These are phyloP conservation scores for Smittia aterrima DNA, from an alignment of 2,888 invertebrate genomes.

Conservation along the genomic window DNA sequence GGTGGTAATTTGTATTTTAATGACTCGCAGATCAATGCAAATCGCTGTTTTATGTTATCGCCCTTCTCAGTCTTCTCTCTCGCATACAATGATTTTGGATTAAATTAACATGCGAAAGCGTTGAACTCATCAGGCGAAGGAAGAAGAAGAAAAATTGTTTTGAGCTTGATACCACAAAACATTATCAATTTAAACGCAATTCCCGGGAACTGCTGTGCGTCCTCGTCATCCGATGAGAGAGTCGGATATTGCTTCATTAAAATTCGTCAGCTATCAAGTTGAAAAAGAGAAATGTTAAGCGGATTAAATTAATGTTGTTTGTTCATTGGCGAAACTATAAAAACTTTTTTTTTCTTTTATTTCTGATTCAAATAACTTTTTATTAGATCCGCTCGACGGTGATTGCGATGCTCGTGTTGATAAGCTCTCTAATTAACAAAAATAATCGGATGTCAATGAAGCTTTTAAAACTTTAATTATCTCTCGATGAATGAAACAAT, in stretches of 20 bases:
- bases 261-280: background rate
- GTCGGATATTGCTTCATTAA: background rate
- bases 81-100: too few relatives aligned
- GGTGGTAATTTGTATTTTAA: conserved; percentile 36
- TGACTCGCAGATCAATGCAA: conserved; percentile 20
- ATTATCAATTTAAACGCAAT: background rate
- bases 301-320: background rate
- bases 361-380: background rate
- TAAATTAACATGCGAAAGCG: conserved; percentile 34
- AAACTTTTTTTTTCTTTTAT: background rate
- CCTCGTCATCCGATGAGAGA: too few relatives aligned
- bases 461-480: background rate
- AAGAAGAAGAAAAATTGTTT: background rate
- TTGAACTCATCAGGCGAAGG: conserved; percentile 15
- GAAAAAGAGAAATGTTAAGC: background rate
- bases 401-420: background rate
- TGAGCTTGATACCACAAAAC: background rate
- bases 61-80: too few relatives aligned
- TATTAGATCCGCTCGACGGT: background rate
- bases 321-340: background rate
- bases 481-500: background rate
- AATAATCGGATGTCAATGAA: background rate
- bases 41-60: background rate
- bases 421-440: background rate
- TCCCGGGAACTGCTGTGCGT: too few relatives aligned